These are phyloP conservation scores for Sphaerophoria rueppellii DNA, from an alignment of 2,888 invertebrate species.

Conservation along the genomic window DNA sequence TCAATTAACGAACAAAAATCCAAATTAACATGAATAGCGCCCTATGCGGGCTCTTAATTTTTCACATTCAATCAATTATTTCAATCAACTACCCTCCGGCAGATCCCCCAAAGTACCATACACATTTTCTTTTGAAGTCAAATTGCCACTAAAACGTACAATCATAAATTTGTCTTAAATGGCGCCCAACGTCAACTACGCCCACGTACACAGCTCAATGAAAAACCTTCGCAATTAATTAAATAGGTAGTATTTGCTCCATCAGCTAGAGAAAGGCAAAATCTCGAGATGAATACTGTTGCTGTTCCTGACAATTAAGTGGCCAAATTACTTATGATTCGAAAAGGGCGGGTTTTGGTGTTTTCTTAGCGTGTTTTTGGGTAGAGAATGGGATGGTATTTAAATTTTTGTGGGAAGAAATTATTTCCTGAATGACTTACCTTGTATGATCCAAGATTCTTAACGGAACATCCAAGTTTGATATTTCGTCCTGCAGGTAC, in stretches of 20 bases:
- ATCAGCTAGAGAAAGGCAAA: not conserved
- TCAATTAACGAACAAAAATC: too few relatives aligned
- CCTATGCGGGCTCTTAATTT: not conserved
- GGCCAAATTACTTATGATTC: constrained; percentile 47
- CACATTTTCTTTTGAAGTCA: too few relatives aligned
- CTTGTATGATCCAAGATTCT: constrained; percentile 95
- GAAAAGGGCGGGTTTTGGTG: constrained; percentile 35
- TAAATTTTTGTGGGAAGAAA: not conserved
- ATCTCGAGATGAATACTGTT: constrained; percentile 31
- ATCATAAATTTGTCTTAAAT: constrained; percentile 35
- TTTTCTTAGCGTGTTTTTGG: not conserved
- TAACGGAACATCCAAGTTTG: constrained; percentile 94
- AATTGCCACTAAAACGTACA: too few relatives aligned
- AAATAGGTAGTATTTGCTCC: constrained; percentile 24
- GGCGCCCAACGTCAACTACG: not conserved
- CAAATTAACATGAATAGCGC: not conserved
- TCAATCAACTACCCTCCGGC: too few relatives aligned
- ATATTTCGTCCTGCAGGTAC: constrained; percentile 92
- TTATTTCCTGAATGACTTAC: constrained; percentile 83
- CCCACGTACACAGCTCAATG: not conserved
- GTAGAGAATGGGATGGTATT: too few relatives aligned
- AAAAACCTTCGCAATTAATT: constrained; percentile 52
- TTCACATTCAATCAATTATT: too few relatives aligned
- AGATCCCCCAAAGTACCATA: too few relatives aligned
- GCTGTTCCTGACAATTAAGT: constrained; percentile 58